Conservation (phyloP, 2,797 vertebrate genomes). For the Lemur catta region DNA sequence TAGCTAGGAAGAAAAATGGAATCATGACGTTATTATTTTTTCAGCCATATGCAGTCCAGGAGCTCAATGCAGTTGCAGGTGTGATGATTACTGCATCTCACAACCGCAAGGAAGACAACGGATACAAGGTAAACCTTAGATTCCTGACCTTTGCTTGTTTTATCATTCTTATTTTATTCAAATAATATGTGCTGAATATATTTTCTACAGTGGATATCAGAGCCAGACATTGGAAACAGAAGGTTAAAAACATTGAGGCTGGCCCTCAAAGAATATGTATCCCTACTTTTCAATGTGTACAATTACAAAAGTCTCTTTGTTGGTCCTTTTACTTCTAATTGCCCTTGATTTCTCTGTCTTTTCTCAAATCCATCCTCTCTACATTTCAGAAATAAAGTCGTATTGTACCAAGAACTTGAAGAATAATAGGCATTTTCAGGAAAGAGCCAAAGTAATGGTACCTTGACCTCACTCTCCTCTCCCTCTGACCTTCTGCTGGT, state of each 20-base stretch:
- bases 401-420: not conserved
- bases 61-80: slow-evolving; percentile 91
- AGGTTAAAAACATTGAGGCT: slow-evolving; percentile 6
- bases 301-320: not conserved
- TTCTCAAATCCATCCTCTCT: not conserved
- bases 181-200: not conserved
- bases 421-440: not conserved
- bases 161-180: not conserved
- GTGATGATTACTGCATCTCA: slow-evolving; percentile 98
- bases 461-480: not conserved
- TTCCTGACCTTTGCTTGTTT: not conserved
- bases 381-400: slow-evolving; percentile 34
- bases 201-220: not conserved
- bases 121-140: slow-evolving; percentile 91
- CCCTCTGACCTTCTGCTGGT: not conserved
- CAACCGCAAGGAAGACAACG: slow-evolving; percentile 97
- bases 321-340: slow-evolving; percentile 34
- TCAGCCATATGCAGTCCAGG: slow-evolving; percentile 93
- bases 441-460: not conserved
- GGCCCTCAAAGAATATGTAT: not conserved
- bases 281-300: not conserved
- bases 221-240: not conserved
- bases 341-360: not conserved
- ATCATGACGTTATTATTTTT: slow-evolving; percentile 50
- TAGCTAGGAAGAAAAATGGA: not conserved